phyloP scores from a whole-genome alignment of 2,888 invertebrate genomes.

The Perizoma flavofasciatum region DNA sequence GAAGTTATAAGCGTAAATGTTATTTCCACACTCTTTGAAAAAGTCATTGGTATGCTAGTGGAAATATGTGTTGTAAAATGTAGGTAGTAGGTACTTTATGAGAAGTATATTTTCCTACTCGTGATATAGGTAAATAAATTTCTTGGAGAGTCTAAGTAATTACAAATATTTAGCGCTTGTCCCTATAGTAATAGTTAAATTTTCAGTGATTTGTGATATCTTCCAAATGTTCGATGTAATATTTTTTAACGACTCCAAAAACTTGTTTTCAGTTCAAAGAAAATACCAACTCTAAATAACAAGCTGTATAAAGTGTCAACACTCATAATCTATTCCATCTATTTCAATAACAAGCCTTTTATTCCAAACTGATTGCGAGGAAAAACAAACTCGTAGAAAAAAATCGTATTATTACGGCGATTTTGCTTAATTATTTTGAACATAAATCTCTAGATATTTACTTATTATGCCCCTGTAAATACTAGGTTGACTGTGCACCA shows the following conservation, averaged over 20 bases:
- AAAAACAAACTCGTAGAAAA: conserved; percentile 51
- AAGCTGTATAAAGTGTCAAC: conserved; percentile 27
- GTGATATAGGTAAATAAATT: not conserved
- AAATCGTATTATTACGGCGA: conserved; percentile 54
- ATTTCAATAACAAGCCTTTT: conserved; percentile 39
- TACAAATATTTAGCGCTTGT: too few species aligned
- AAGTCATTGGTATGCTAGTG: not conserved
- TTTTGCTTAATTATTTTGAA: conserved; percentile 66
- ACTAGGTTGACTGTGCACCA: conserved; percentile 57
- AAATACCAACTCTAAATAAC: conserved; percentile 8
- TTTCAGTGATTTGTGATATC: too few species aligned
- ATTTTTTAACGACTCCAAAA: too few species aligned
- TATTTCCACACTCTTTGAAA: conserved; percentile 6
- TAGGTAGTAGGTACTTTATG: too few species aligned
- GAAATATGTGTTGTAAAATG: not conserved
- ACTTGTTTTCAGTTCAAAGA: too few species aligned
- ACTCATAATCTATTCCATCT: conserved; percentile 29
- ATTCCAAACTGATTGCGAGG: conserved; percentile 35
- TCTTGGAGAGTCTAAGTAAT: too few species aligned
- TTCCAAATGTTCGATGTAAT: too few species aligned
- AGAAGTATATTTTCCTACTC: not conserved
- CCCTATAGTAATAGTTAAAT: too few species aligned
- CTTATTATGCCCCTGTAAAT: conserved; percentile 70
- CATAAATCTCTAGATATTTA: conserved; percentile 73
- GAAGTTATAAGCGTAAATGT: conserved; percentile 14